Percentiles rank a stretch among this genome's conserved stretches.
These are phyloP conservation scores for Mormyrus iriodes DNA, from an alignment of 2,113 vertebrate species.

Conservation along the genomic window DNA sequence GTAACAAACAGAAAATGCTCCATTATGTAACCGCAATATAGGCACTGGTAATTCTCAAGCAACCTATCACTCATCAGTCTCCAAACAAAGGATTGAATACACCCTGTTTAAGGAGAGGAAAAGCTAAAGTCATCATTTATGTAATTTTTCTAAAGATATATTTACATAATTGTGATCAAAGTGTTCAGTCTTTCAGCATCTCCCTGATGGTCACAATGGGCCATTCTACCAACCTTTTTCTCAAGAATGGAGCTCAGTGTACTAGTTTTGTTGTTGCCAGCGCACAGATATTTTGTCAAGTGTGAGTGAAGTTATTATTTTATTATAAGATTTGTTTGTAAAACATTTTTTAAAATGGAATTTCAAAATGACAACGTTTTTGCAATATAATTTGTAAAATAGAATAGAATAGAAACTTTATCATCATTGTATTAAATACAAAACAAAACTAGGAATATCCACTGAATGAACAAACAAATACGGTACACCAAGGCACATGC, in stretches of 20 bases:
- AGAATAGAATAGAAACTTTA: too few species aligned
- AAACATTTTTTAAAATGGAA: background rate
- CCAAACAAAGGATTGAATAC: background rate
- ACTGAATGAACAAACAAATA: background rate
- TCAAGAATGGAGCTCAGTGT: background rate
- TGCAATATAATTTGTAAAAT: too few species aligned
- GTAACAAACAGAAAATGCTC: constrained; percentile 1
- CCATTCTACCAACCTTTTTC: background rate
- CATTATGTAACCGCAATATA: background rate
- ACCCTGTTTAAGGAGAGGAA: background rate
- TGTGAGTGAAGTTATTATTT: background rate
- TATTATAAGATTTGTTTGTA: background rate
- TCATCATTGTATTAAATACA: too few species aligned
- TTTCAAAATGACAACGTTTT: background rate
- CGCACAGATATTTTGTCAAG: background rate
- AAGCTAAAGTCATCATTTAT: background rate
- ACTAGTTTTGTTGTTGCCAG: background rate
- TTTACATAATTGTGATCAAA: background rate
- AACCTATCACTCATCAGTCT: background rate
- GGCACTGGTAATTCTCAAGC: background rate
- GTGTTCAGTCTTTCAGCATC: background rate
- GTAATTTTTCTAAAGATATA: background rate
- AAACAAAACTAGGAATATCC: too few species aligned
- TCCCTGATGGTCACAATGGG: background rate
- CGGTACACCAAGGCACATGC: background rate